Percentiles rank a stretch among this genome's conserved stretches.
phyloP scores from a whole-genome alignment of 2,113 vertebrate genomes.

The Desmodus rotundus region DNA sequence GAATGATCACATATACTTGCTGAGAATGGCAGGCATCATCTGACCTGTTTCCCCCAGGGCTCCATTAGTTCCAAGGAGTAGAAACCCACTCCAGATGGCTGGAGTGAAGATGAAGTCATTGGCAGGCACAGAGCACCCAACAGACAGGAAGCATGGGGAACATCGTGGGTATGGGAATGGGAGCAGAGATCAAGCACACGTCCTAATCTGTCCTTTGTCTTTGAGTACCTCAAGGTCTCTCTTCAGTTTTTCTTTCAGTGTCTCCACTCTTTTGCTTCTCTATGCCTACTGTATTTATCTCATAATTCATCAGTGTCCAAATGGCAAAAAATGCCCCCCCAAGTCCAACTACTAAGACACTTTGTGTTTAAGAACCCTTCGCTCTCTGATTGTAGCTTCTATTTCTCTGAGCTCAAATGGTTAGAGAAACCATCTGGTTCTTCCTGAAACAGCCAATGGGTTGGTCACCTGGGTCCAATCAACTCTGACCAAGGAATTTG shows the following conservation, averaged over 20 bases:
- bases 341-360: not conserved
- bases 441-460: not conserved
- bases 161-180: accelerated
- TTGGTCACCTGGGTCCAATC: not conserved
- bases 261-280: not conserved
- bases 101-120: not conserved
- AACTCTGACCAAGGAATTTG: not conserved
- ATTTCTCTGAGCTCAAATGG: not conserved
- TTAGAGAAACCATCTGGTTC: not conserved
- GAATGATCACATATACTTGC: not conserved
- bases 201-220: not conserved
- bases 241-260: not conserved
- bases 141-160: not conserved
- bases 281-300: not conserved
- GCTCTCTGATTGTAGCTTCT: not conserved
- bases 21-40: not conserved
- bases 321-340: not conserved
- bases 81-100: not conserved
- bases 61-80: not conserved
- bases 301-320: not conserved
- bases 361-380: not conserved
- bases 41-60: not conserved
- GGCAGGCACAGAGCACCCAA: not conserved
- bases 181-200: not conserved
- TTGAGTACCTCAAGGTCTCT: not conserved